Evolutionary conservation across 1,140 invertebrate genomes (phyloP).

Genomic region (Aleiodes sp.): DNA sequence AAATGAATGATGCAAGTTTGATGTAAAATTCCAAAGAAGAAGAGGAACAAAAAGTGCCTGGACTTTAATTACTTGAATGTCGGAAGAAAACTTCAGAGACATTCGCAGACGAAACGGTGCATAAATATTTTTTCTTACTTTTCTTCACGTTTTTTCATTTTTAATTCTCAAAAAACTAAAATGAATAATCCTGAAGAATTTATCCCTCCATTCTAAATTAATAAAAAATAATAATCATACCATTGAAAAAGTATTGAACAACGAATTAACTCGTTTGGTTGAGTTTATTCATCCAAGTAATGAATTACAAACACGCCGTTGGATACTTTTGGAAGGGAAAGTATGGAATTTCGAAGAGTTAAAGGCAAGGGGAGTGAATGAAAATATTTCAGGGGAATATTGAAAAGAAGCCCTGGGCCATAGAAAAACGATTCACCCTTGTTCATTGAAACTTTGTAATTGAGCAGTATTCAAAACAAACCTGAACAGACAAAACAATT

Average conservation of each 20-base stretch:
- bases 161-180: not conserved
- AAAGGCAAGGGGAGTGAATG: not conserved
- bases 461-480: not conserved
- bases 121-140: not conserved
- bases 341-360: not conserved
- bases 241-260: not conserved
- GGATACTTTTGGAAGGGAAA: not conserved
- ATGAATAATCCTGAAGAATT: not conserved
- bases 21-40: conserved; percentile 3
- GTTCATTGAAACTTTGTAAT: not conserved
- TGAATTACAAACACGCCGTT: not conserved
- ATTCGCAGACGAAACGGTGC: not conserved
- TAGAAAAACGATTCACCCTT: not conserved
- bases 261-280: not conserved
- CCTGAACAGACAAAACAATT: too few relatives aligned
- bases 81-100: not conserved
- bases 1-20: not conserved
- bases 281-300: not conserved
- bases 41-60: not conserved
- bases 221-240: not conserved
- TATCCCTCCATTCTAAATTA: not conserved
- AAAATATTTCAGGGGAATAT: not conserved
- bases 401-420: not conserved
- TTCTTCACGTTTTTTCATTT: not conserved
- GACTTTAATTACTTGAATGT: conserved; percentile 5